Evolutionary conservation across 2,888 invertebrate genomes (phyloP), one percentile per base, ranked within the genome.

Genomic region (Bombylius discolor): DNA sequence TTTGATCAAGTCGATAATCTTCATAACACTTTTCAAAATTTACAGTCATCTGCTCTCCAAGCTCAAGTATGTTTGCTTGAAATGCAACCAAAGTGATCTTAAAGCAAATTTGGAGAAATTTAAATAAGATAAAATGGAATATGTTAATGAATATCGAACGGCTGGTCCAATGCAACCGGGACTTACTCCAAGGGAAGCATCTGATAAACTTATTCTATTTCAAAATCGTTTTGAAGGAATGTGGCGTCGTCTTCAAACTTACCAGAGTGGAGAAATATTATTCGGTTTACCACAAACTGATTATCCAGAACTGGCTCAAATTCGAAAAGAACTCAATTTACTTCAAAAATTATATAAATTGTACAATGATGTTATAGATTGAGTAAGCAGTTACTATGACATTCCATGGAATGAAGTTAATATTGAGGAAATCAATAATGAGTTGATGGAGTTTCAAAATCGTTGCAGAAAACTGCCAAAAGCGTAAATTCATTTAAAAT

Each of bases 401-500:
- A 96, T 97, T 65, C 89, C 93, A 0, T 96, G 97, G 97, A 87
- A 86, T 52, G 95, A 95, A 66, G 88, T 89, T 4, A 95, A 97
- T 68, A 95, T 97, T 61, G 96, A 97, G 70, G 93, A 95, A 70
- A 97, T 97, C 63, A 97, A 96, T 71, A 93, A 92, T 68, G 96
- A 97, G 68, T 77, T 97, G 9, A 90, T 94, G 86, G 97, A 97
- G 69, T 97, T 97, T 73, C 97, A 97, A 76, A 96, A 95, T 70
- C 85, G 96, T 65, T 97, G 96, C 68, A 82, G 96, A 12, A 96
- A 96, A 70, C 76, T 97, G 39, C 96, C 96, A 0, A 92, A 94
- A 71, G 94, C 89, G 79, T 79, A 63, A 61, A 65, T 64, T 36
- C 11, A 42, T 11, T 42, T 11, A 8, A 42, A 11, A 11, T 42